Conservation (phyloP, 1,140 invertebrate genomes). For the Nasonia vitripennis region DNA sequence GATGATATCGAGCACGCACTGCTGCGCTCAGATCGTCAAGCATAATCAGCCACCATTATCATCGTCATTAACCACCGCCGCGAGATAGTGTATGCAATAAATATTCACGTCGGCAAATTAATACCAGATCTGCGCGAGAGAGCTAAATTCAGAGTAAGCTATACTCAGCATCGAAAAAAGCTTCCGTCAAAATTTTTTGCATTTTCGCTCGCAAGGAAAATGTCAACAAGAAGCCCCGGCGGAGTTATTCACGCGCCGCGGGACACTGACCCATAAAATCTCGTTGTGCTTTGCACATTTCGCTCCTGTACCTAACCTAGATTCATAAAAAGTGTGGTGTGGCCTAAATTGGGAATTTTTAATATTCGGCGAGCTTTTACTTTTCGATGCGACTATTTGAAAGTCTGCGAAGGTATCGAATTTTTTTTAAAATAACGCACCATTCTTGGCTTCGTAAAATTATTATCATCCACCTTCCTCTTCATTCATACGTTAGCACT, state of each 20-base stretch:
- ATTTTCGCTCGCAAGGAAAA: too few relatives aligned
- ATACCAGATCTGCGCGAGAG: too few relatives aligned
- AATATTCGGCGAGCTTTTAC: background rate
- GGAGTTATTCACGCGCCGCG: constrained; percentile 6
- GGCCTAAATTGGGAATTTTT: background rate
- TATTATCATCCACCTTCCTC: background rate
- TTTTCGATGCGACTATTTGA: background rate
- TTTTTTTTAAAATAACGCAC: too few relatives aligned
- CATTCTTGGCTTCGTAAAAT: background rate
- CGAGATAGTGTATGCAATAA: too few relatives aligned
- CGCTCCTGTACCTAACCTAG: background rate
- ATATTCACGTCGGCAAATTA: too few relatives aligned
- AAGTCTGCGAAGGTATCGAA: background rate
- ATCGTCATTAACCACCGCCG: too few relatives aligned
- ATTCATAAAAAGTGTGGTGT: background rate
- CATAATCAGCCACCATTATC: too few relatives aligned
- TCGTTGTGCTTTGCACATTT: constrained; percentile 19
- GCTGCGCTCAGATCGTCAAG: too few relatives aligned
- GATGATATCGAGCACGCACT: too few relatives aligned
- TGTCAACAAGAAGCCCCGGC: too few relatives aligned
- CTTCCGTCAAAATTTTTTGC: background rate
- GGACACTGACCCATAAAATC: background rate
- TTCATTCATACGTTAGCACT: background rate
- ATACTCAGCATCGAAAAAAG: background rate
- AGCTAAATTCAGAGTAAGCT: background rate